Evolutionary conservation across 2,113 vertebrate species (phyloP).

Genomic region (Mungos mungo): DNA sequence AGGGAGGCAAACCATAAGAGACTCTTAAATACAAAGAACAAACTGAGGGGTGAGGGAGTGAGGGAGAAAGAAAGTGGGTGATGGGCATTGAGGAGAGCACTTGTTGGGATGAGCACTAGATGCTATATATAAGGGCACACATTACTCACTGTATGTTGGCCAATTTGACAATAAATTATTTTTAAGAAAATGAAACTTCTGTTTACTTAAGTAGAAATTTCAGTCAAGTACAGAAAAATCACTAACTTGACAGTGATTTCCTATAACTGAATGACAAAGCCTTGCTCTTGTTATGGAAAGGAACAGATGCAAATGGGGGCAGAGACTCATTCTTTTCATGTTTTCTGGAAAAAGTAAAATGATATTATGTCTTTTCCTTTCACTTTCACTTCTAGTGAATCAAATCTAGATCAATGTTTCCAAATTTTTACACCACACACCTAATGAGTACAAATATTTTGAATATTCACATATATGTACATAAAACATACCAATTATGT

Average conservation of each 20-base stretch:
- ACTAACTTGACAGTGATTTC: background rate
- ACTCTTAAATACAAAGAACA: too few species aligned
- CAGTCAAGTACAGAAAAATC: background rate
- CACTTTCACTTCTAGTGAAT: background rate
- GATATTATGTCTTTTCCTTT: background rate
- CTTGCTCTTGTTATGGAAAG: background rate
- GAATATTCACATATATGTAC: background rate
- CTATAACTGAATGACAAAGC: background rate
- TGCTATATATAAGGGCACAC: too few species aligned
- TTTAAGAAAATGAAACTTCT: background rate
- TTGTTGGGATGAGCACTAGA: too few species aligned
- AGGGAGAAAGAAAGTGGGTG: too few species aligned
- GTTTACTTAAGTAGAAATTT: background rate
- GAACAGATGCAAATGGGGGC: background rate
- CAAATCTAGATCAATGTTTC: background rate
- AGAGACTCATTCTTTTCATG: background rate
- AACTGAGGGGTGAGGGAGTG: too few species aligned
- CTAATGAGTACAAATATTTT: background rate
- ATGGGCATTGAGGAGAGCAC: too few species aligned
- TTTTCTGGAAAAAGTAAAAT: conserved; percentile 14
- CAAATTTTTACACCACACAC: background rate
- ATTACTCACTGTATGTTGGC: too few species aligned
- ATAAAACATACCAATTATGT: background rate
- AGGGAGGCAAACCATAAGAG: too few species aligned
- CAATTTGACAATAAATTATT: too few species aligned